These are phyloP conservation scores for Epizoanthus illoricatus DNA, from an alignment of 92 coral and sea anemone species.

Conservation along the genomic window DNA sequence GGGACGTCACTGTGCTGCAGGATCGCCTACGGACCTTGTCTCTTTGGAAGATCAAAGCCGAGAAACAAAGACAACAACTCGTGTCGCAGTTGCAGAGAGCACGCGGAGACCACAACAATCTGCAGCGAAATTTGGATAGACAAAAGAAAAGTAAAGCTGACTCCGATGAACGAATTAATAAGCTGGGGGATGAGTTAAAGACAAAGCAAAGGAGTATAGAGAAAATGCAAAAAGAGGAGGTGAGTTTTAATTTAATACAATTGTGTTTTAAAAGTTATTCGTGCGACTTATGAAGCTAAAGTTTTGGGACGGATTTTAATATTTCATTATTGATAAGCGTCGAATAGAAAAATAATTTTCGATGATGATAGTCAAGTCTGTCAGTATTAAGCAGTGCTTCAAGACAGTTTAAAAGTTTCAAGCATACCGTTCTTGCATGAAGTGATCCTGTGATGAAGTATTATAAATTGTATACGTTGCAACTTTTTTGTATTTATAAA, in stretches of 20 bases:
- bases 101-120: neutral
- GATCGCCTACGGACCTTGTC: conserved; percentile 65
- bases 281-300: too few relatives aligned
- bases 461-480: too few relatives aligned
- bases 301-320: too few relatives aligned
- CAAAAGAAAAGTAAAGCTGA: neutral
- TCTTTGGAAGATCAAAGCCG: conserved; percentile 52
- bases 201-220: neutral
- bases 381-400: too few relatives aligned
- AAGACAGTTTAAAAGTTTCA: too few relatives aligned
- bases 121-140: neutral
- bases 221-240: conserved; percentile 23
- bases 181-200: neutral
- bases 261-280: too few relatives aligned
- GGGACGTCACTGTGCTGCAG: conserved; percentile 69
- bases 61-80: conserved; percentile 41
- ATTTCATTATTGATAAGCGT: too few relatives aligned
- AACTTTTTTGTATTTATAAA: too few relatives aligned
- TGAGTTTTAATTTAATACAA: neutral
- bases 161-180: neutral
- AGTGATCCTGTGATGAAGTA: too few relatives aligned
- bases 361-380: too few relatives aligned
- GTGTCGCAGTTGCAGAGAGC: neutral
- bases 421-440: too few relatives aligned
- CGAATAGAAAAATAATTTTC: too few relatives aligned